Evolutionary conservation across 1,140 invertebrate species (phyloP).

Genomic region (Drosophila teissieri): DNA sequence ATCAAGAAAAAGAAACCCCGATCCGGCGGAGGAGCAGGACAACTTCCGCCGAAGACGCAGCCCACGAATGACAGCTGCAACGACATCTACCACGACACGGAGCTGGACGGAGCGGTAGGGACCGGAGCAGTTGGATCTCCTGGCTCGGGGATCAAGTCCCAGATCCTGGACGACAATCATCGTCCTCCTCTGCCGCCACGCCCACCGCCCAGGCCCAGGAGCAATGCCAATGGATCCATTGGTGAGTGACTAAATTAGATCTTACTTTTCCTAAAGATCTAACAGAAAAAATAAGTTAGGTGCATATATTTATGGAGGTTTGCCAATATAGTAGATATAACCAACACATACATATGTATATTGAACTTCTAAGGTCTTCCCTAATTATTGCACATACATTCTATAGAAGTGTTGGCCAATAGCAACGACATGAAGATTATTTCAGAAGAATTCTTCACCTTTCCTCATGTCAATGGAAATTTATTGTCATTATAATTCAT

Average conservation of each 20-base stretch:
- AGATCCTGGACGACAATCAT: constrained; percentile 70
- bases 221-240: constrained; percentile 56
- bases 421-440: too few species aligned
- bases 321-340: too few species aligned
- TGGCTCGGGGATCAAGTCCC: constrained; percentile 47
- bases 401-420: not conserved
- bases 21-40: constrained; percentile 28
- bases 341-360: too few species aligned
- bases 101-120: constrained; percentile 62
- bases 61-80: constrained; percentile 55
- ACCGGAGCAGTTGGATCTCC: constrained; percentile 34
- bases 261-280: not conserved
- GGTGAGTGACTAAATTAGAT: constrained; percentile 46
- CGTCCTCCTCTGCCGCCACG: constrained; percentile 80
- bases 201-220: constrained; percentile 76
- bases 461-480: not conserved
- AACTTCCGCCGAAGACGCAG: constrained; percentile 53
- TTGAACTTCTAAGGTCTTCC: not conserved
- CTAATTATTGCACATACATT: not conserved
- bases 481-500: not conserved
- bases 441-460: not conserved
- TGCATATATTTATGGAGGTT: too few species aligned
- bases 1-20: constrained; percentile 75
- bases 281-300: too few species aligned
- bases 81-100: constrained; percentile 74